Evolutionary conservation across 2,113 vertebrate species (phyloP), one percentile per base, ranked within the genome.

Genomic region (Amazona vittata): DNA sequence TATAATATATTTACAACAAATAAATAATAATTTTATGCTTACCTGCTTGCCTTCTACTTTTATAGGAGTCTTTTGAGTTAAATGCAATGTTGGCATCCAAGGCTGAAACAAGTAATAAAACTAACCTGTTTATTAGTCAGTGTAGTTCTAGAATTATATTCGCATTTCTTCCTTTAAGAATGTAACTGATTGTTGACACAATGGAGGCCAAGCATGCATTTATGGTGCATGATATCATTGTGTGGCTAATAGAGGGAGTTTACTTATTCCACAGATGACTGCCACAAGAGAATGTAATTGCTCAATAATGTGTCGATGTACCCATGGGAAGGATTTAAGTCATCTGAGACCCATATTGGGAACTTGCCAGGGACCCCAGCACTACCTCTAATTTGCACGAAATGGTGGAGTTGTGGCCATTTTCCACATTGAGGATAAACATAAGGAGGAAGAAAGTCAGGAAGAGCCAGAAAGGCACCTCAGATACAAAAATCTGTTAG

Each of bases 231-330:
- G 95, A 90, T 94, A 96, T 94, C 95, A 94, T 64, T 37, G 24
- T 67, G 90, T 92, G 95, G 92, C 90, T 95, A 94, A 88, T 84
- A 75, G 70, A 94, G 70, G 85, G 93, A 93, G 88, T 96, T 92
- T 86, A n/a, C 94, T 96, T 92, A 92, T 21, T 89, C 90, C 92
- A 96, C 90, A 96, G 94, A 89, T 96, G 94, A 96, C 95, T 97
- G 94, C 96, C 94, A 92, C 89, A 84, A 82, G 92, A 96, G 96
- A 97, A 97, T 97, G 95, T 60, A 89, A 96, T 97, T 97, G 94
- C 96, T 96, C 96, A 96, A 96, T 93, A 95, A 94, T 68, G 65
- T 84, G 94, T 89, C 79, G 10, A 88, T 90, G 83, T 86, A 92
- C 86, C 88, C 94, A 95, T 41, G 92, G 95, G 94, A 96, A 96